Conservation (phyloP, 2,888 invertebrate genomes). For the Leucophora obtusa region DNA sequence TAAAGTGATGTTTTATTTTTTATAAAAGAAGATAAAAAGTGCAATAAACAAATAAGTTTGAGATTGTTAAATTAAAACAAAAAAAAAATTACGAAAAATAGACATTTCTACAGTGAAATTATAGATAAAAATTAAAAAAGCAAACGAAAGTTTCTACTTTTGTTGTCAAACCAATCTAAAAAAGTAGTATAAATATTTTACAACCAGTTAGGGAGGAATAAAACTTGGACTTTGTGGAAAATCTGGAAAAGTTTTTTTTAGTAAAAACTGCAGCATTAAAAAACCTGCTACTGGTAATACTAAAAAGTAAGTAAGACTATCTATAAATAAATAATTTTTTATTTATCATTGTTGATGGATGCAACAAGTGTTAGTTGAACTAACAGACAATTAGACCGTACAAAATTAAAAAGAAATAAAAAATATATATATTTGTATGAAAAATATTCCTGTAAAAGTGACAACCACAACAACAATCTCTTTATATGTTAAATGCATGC, state of each 20-base stretch:
- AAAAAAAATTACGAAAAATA: conserved; percentile 21
- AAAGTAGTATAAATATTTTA: conserved; percentile 32
- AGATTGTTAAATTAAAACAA: conserved; percentile 41
- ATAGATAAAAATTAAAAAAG: conserved; percentile 29
- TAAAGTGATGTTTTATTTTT: conserved; percentile 4
- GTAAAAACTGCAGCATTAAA: not conserved
- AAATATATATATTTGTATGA: not conserved
- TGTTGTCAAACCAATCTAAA: conserved; percentile 2
- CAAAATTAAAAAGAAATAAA: not conserved
- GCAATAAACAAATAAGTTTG: conserved; percentile 57
- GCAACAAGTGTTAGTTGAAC: conserved; percentile 39
- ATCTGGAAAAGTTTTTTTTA: conserved; percentile 39
- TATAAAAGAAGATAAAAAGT: conserved; percentile 58
- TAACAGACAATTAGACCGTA: conserved; percentile 51
- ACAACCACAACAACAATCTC: not conserved
- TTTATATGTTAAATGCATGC: not conserved
- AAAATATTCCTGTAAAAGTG: not conserved
- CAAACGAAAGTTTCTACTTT: conserved; percentile 47
- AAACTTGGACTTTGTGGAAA: conserved; percentile 43
- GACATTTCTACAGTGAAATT: conserved; percentile 47
- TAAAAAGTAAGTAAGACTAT: conserved; percentile 13
- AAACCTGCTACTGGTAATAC: conserved; percentile 22
- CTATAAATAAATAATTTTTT: not conserved
- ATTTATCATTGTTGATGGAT: conserved; percentile 6
- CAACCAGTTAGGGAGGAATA: conserved; percentile 50